Base-by-base conservation (phyloP, 2,797 vertebrate species). In the Scarus forsteni region DNA sequence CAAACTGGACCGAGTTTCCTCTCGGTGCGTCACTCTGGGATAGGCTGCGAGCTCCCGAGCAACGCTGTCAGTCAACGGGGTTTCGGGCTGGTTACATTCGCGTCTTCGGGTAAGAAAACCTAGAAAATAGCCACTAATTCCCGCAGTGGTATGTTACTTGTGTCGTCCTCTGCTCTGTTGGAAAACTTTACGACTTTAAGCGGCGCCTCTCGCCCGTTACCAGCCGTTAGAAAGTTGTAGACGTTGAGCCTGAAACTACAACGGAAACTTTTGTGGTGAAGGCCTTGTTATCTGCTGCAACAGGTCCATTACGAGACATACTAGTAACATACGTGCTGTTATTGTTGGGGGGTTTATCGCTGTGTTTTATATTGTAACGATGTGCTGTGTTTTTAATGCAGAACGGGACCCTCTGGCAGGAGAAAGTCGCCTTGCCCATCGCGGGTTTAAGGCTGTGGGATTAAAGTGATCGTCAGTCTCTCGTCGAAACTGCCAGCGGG, bases 221-320 rank as follows among this genome's bases (percentile, higher is more conserved):
- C 34, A 72, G 55, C 40, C 48, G 62, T 68, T 52, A 49, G 6
- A 85, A 92, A 91, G 84, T 93, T 92, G 5, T 55, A 46, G 57
- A 70, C 88, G 87, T 80, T 83, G 81, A 79, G 64, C 66, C 1
- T 52, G 12, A 27, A 87, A 91, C 84, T 86, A 73, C 85, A 73
- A 77, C 77, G 76, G 88, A 92, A 94, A 94, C 82, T 94, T 93
- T 92, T 77, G 75, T 64, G 64, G 68, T 13, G 83, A 80, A 91
- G 90, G 94, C 93, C 93, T 87, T 70, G 80, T 74, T 88, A 75
- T 90, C 45, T 56, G 68, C 78, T 65, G 85, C 93, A 94, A 94
- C 93, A 94, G 92, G 93, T 94, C 79, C 64, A 50, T 61, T 38
- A 55, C 49, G 62, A 54, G 55, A 61, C 11, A 68, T 27, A 48